phyloP scores from a whole-genome alignment of 2,113 vertebrate genomes.

The Suricata suricatta region DNA sequence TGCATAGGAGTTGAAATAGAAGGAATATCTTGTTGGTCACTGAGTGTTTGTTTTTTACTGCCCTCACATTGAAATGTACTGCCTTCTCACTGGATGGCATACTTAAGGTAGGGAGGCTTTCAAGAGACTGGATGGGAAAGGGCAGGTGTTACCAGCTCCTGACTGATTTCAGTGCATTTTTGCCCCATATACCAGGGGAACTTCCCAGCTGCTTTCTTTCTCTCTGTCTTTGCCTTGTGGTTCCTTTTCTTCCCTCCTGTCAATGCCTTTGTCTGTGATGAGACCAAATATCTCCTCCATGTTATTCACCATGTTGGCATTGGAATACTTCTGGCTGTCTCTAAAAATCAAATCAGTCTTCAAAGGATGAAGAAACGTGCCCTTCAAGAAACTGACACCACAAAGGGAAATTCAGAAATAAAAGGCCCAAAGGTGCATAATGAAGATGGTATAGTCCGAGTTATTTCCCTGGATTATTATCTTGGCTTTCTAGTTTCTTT shows the following conservation, averaged over 20 bases:
- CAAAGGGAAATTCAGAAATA: slow-evolving; percentile 13
- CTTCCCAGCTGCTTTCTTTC: not conserved
- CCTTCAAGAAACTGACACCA: not conserved
- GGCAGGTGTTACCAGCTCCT: not conserved
- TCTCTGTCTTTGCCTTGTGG: not conserved
- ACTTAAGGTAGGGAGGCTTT: not conserved
- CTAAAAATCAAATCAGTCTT: not conserved
- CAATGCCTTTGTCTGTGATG: not conserved
- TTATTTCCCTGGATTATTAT: not conserved
- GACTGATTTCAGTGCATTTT: not conserved
- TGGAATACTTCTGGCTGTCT: not conserved
- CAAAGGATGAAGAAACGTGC: not conserved
- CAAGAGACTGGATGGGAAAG: not conserved
- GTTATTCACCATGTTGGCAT: not conserved
- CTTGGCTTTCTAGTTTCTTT: not conserved
- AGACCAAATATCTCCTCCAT: not conserved
- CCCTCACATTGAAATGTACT: not conserved
- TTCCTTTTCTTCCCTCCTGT: not conserved
- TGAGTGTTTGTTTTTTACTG: not conserved
- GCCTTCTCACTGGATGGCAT: not conserved
- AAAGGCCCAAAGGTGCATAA: not conserved
- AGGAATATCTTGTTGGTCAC: not conserved
- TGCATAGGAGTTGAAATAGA: not conserved
- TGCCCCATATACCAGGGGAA: not conserved
- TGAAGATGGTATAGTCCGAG: not conserved